These are phyloP conservation scores for Sipha maydis DNA, from an alignment of 2,888 invertebrate species.

Conservation along the genomic window DNA sequence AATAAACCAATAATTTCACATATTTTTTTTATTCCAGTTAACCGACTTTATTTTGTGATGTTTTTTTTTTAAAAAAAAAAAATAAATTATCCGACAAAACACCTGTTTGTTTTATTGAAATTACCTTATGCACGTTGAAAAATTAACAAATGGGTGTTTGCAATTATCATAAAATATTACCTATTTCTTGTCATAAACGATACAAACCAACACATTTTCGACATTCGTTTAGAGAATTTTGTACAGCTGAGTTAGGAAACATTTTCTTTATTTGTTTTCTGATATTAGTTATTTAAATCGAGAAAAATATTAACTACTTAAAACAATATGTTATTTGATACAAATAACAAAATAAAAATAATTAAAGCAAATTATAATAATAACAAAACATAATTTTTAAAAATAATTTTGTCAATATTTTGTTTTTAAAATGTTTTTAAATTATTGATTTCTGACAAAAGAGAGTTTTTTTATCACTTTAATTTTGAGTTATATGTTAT, in stretches of 20 bases:
- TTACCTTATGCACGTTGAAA: background rate
- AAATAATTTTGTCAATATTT: too few relatives aligned
- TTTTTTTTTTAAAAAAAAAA: constrained; percentile 23
- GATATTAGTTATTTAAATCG: background rate
- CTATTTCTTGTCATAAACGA: constrained; percentile 14
- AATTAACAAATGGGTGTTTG: constrained; percentile 39
- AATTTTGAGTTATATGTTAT: too few relatives aligned
- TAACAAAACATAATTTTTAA: too few relatives aligned
- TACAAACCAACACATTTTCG: constrained; percentile 36
- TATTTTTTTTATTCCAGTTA: constrained; percentile 58
- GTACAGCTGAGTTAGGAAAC: background rate
- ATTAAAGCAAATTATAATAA: too few relatives aligned
- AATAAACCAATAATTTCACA: constrained; percentile 49
- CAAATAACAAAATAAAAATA: too few relatives aligned
- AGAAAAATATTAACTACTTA: too few relatives aligned
- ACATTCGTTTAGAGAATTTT: constrained; percentile 30
- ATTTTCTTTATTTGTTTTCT: background rate
- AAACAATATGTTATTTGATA: too few relatives aligned
- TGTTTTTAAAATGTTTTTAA: too few relatives aligned
- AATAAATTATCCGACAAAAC: constrained; percentile 48
- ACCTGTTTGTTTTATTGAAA: constrained; percentile 54
- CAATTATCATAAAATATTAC: constrained; percentile 56
- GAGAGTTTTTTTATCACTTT: too few relatives aligned
- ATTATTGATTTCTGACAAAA: too few relatives aligned
- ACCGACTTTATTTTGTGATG: constrained; percentile 37